phyloP scores from a whole-genome alignment of 2,888 invertebrate species.

The Temnothorax rugatulus region DNA sequence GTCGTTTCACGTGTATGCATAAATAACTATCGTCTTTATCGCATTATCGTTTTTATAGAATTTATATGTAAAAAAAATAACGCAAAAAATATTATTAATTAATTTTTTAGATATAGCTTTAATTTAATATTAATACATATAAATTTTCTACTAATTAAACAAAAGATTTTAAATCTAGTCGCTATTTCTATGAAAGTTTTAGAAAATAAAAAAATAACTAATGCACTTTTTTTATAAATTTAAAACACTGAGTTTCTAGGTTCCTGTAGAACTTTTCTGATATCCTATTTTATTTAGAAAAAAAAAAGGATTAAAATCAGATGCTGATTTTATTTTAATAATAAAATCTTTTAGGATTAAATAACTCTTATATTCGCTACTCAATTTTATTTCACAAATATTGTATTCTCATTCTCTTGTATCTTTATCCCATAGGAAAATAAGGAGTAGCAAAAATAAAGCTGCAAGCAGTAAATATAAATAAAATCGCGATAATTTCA shows the following conservation, averaged over 20 bases:
- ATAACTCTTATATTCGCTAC: background rate
- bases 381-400: background rate
- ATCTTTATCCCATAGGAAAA: background rate
- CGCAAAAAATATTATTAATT: background rate
- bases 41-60: no score
- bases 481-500: conserved; percentile 32
- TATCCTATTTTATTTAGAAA: background rate
- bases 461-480: conserved; percentile 21
- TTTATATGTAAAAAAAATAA: background rate
- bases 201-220: background rate
- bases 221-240: background rate
- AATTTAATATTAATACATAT: background rate
- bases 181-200: background rate
- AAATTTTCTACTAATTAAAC: background rate
- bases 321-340: background rate
- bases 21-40: background rate
- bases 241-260: background rate
- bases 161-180: background rate
- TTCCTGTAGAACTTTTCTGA: background rate
- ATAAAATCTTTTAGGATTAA: background rate
- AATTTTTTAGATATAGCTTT: background rate
- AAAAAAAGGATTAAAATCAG: background rate
- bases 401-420: background rate
- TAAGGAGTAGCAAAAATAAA: background rate
- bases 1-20: background rate